Conservation (phyloP, 2,888 invertebrate species). For the Spilarctia lutea region DNA sequence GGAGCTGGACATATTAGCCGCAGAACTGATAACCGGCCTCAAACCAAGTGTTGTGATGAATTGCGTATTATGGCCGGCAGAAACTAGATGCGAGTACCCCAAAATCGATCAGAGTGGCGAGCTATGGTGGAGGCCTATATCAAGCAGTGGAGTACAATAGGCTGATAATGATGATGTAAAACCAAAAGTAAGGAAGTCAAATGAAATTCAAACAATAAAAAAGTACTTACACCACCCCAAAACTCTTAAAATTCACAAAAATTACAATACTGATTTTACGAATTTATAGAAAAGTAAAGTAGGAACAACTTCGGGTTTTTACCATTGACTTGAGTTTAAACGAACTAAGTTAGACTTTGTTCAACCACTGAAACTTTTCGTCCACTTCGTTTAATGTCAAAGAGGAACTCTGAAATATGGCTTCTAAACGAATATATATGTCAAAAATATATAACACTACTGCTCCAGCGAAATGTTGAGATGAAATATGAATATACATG, state of each 20-base stretch:
- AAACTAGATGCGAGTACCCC: no score
- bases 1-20: no score
- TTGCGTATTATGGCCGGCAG: no score
- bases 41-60: no score
- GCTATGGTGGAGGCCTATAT: no score
- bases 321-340: constrained; percentile 39
- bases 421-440: constrained; percentile 8
- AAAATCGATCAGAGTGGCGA: no score
- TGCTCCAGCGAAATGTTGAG: neutral
- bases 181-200: neutral
- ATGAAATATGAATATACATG: neutral
- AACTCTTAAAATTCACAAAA: constrained; percentile 13
- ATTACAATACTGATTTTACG: constrained; percentile 13
- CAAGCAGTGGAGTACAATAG: no score
- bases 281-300: constrained; percentile 39
- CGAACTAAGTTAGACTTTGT: constrained; percentile 32
- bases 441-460: neutral
- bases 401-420: constrained; percentile 26
- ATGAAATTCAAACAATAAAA: neutral
- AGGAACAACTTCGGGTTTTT: constrained; percentile 38
- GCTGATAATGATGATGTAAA: no score
- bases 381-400: constrained; percentile 40
- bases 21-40: no score
- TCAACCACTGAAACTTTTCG: constrained; percentile 36
- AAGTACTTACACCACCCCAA: constrained; percentile 5